Evolutionary conservation across 2,888 invertebrate species (phyloP), one percentile per base, ranked within the genome.

Genomic region (Sphaerophoria rueppellii): DNA sequence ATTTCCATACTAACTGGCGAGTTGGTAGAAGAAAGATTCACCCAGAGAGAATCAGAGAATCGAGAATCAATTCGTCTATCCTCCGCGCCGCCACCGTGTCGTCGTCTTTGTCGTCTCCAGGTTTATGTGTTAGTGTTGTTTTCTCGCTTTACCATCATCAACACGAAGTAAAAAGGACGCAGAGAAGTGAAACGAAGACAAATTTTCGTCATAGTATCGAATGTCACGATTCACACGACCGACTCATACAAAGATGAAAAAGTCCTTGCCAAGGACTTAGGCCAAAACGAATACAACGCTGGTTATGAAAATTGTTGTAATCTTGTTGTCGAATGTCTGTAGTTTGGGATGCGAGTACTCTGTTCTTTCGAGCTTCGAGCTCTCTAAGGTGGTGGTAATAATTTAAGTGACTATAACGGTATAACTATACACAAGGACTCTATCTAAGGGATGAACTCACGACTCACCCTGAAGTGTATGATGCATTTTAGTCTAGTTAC

Each of bases 301-400:
- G 82, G 86, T 86, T 86, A 81, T 78, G 86, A 86, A 86, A 86
- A 86, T 82, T 82, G 86, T 86, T 74, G 78, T 86, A 86, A 86
- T 86, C 86, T 86, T 60, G 78, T 86, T 86, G 77, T 48, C 40
- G 67, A 60, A 24, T 24, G 24, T 24, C 40, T 4, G n/a, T n/a
- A 43, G 55, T 74, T 50, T 48, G 71, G 77, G 65, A 73, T 77
- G 85, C 81, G 85, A 72, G 74, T 43, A 40, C 60, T 60, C 12
- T 12, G 55, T 73, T 58, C 54, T 69, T 65, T 54, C 52, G 37
- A 63, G 16, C 73, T 65, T 54, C 52, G 37, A 63, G 16, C 63
- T 40, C 16, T 67, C 67, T 76, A 58, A 81, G 85, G 81, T 81
- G 85, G 69, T 85, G 85, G 85, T 48, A 73, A 73, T 85, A 85